Base-by-base conservation (phyloP, 1,140 invertebrate species). In the Ceratina australensis region DNA sequence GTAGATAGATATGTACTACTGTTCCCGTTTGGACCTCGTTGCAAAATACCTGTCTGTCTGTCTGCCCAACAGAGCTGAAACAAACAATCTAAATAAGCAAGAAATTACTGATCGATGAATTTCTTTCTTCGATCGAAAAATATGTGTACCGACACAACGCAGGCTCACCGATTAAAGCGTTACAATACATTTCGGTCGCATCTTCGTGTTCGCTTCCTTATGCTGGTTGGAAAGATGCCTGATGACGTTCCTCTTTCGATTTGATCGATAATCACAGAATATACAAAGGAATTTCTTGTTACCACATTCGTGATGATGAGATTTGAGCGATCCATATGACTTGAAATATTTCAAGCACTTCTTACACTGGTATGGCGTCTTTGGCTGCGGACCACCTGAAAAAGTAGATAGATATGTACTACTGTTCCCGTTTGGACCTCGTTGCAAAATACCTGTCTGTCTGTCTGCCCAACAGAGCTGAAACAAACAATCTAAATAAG, bases 241-340 rank as follows among this genome's bases (percentile, higher is more conserved):
- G 2, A 93, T 84, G 15, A 93, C 84, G 80, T 93, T 92, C 49
- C 90, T 90, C 86, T 93, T 93, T 60, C 92, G 89, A 78, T 93
- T 92, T 24, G 92, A 92, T 24, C 89, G 90, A 76, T 93, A 93
- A 68, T 81, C 80, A 72, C 93, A 93, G 77, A 88, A 86, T 15
- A 73, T 76, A 82, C 93, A 94, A 59, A 89, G 84, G 82, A 91
- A 93, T 78, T 90, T 91, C 59, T 93, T 92, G 73, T 93, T 92
- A 57, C 93, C 94, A 75, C 92, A 93, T 42, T 74, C 76, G 18
- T 64, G 80, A 0, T 74, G 64, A 73, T 87, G 87, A 16, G 79
- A 73, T 22, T 72, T 66, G 22, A 75, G 81, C 1, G 81, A 84
- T 64, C 80, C 78, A 7, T 72, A 63, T 2, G 72, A 85, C 65